Conservation (phyloP, 2,888 invertebrate species). For the Cheilosia vulpina region DNA sequence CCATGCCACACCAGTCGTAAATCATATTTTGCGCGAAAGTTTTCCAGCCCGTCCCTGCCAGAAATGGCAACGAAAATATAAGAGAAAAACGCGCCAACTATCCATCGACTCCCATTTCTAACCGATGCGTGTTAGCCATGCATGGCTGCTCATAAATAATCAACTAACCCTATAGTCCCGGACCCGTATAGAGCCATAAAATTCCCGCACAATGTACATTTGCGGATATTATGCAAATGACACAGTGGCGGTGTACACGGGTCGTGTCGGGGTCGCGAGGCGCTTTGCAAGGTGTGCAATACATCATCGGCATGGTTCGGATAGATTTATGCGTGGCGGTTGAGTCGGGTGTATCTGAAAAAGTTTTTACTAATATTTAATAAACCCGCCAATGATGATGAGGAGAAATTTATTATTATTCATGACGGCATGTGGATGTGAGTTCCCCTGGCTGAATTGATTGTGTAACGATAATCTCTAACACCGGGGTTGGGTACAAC, state of each 20-base stretch:
- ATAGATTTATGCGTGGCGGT: slow-evolving; percentile 67
- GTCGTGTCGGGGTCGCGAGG: slow-evolving; percentile 64
- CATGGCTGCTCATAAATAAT: slow-evolving; percentile 73
- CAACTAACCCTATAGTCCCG: slow-evolving; percentile 57
- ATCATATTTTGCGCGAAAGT: slow-evolving; percentile 73
- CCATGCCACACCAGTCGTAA: slow-evolving; percentile 39
- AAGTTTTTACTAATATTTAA: slow-evolving; percentile 67
- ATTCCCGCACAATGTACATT: slow-evolving; percentile 63
- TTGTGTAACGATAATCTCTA: slow-evolving; percentile 75
- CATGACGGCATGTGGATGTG: slow-evolving; percentile 44
- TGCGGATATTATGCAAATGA: slow-evolving; percentile 75
- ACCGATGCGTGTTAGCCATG: slow-evolving; percentile 68
- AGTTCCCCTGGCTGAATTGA: slow-evolving; percentile 52
- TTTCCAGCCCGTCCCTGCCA: slow-evolving; percentile 54
- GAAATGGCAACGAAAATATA: slow-evolving; percentile 20
- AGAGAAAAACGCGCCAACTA: slow-evolving; percentile 8
- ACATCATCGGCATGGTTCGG: slow-evolving; percentile 63
- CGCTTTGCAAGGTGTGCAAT: slow-evolving; percentile 71
- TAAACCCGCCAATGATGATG: slow-evolving; percentile 66
- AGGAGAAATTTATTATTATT: slow-evolving; percentile 71
- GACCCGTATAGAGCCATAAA: slow-evolving; percentile 49
- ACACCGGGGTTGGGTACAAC: slow-evolving; percentile 48
- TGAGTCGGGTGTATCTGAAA: slow-evolving; percentile 55
- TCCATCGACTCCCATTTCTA: slow-evolving; percentile 52
- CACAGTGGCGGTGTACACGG: slow-evolving; percentile 68